A percentile compares a stretch with the other conserved stretches of the same genome.
phyloP scores from a whole-genome alignment of 1,140 invertebrate genomes.

The Augochlora pura region DNA sequence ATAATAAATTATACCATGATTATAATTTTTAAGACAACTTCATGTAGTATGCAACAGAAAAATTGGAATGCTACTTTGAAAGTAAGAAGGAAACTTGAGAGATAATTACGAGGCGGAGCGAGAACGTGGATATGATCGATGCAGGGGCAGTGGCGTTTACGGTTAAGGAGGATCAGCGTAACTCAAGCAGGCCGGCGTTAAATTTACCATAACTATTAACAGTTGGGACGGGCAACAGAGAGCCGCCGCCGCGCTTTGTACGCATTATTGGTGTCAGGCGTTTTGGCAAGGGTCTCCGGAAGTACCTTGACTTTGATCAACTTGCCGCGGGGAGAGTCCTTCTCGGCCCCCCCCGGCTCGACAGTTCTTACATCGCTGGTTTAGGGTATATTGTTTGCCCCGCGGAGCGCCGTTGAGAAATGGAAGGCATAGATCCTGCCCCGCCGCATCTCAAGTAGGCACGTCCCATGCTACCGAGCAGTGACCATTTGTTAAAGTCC shows the following conservation, averaged over 20 bases:
- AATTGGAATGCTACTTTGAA: too few relatives aligned
- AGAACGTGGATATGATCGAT: too few relatives aligned
- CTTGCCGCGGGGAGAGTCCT: slow-evolving; percentile 59
- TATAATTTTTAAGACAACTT: too few relatives aligned
- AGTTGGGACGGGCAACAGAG: background rate
- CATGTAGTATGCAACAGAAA: too few relatives aligned
- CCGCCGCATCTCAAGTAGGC: slow-evolving; percentile 69
- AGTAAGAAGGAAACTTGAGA: too few relatives aligned
- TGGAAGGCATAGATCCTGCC: slow-evolving; percentile 71
- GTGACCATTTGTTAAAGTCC: slow-evolving; percentile 73
- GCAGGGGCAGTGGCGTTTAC: too few relatives aligned
- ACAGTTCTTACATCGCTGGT: slow-evolving; percentile 61
- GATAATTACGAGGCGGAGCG: too few relatives aligned
- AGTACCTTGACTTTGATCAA: slow-evolving; percentile 71
- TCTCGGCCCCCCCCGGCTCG: slow-evolving; percentile 44
- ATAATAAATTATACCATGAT: too few relatives aligned
- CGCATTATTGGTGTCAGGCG: slow-evolving; percentile 32
- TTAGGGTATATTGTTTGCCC: slow-evolving; percentile 71
- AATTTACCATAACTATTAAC: slow-evolving; percentile 10
- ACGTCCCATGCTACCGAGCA: slow-evolving; percentile 55
- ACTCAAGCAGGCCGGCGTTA: too few relatives aligned
- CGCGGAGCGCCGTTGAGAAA: slow-evolving; percentile 70
- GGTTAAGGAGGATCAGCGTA: too few relatives aligned
- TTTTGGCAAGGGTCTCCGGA: slow-evolving; percentile 43
- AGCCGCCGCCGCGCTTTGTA: background rate